Base-by-base conservation (phyloP, 2,888 invertebrate species). In the Dione vanillae region DNA sequence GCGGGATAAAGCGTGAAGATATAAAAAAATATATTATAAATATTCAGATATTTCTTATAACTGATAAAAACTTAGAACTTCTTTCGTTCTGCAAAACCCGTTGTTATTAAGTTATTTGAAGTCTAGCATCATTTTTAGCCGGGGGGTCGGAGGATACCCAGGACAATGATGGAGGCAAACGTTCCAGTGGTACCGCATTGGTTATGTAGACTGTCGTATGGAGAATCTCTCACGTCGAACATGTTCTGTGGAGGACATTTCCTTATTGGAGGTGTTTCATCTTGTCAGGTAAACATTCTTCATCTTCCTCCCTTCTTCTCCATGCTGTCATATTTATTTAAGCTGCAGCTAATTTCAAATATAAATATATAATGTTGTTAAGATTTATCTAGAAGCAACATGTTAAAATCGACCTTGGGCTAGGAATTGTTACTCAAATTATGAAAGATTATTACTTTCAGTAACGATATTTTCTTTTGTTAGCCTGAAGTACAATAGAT, bases 211-310 rank as follows among this genome's bases (percentile, higher is more conserved):
- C 80, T 92, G 19, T 89, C 93, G 0, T 93, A 93, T 69, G 90
- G 91, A 0, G 89, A 89, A n/a, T 84, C 91, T 0, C 85, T 95
- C 64, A 94, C 94, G 1, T 81, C 82, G 62, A 89, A 94, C 77
- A 95, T 95, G 95, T 91, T 95, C 80, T 95, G 95, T 78, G 95
- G 95, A 0, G 95, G 95, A 47, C 94, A 94, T 77, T 89, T 94
- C 76, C 86, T 94, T 19, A 91, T 93, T 3, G 94, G 94, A 51
- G 94, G 94, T 67, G 93, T 92, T 58, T 94, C 94, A 67, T 93
- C 94, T 54, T 95, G 95, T 81, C 94, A 94, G 94, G 95, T 95
- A 77, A 49, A 14, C 20, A 0, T 37, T 54, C 1, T 9, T 54
- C 1, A 9, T 56, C 11, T 11, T 56, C 6, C 10, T n/a, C n/a